A percentile compares a stretch with the other conserved stretches of the same genome.
Conservation (phyloP, 1,140 invertebrate species). For the Marisa cornuarietis region DNA sequence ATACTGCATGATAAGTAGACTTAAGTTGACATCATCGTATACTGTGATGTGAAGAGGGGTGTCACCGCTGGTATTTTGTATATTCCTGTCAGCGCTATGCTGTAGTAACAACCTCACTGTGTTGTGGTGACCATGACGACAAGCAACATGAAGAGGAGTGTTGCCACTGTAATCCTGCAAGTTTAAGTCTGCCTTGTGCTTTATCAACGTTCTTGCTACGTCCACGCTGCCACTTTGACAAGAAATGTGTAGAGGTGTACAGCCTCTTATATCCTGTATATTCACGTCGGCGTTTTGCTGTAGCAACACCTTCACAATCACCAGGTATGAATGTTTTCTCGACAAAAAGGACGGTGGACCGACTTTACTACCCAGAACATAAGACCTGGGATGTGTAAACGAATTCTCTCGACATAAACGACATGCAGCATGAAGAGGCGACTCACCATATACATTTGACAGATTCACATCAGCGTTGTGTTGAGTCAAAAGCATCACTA, state of each 20-base stretch:
- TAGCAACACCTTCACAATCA: constrained; percentile 68
- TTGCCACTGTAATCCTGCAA: constrained; percentile 91
- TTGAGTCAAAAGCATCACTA: constrained; percentile 73
- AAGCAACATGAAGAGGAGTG: constrained; percentile 85
- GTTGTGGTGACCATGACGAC: constrained; percentile 53
- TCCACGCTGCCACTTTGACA: constrained; percentile 80
- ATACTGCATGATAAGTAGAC: too few relatives aligned
- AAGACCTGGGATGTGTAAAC: too few relatives aligned
- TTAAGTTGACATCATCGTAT: too few relatives aligned
- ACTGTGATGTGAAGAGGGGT: too few relatives aligned
- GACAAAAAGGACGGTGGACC: too few relatives aligned
- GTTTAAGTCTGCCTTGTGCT: constrained; percentile 75
- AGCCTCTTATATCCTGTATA: constrained; percentile 66
- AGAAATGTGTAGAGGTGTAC: constrained; percentile 87
- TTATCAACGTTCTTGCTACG: constrained; percentile 70
- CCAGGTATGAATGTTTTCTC: too few relatives aligned
- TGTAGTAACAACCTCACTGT: constrained; percentile 25
- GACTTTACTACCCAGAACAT: too few relatives aligned
- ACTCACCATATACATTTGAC: constrained; percentile 58
- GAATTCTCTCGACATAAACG: not conserved
- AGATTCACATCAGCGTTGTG: constrained; percentile 59
- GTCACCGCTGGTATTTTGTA: constrained; percentile 67
- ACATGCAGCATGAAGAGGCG: constrained; percentile 35
- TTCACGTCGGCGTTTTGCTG: constrained; percentile 68
- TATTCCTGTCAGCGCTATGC: constrained; percentile 22